Evolutionary conservation across 2,113 vertebrate genomes (phyloP).

Genomic region (Excalfactoria chinensis): DNA sequence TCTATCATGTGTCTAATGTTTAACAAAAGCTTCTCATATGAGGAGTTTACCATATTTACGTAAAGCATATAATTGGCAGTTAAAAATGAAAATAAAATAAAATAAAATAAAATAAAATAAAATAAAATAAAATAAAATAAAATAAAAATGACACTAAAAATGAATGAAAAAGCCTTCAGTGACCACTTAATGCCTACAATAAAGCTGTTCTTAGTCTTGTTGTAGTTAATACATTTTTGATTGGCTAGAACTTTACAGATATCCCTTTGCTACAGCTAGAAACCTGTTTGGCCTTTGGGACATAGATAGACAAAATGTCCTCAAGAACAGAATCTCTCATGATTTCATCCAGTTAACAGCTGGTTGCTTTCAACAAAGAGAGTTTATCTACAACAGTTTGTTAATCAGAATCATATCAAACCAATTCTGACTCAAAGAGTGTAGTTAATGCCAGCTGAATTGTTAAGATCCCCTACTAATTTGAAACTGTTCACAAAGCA

Average conservation of each 20-base stretch:
- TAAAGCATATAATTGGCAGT: not conserved
- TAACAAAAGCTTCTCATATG: slow-evolving; percentile 14
- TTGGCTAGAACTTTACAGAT: not conserved
- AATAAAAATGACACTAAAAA: not conserved
- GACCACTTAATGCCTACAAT: not conserved
- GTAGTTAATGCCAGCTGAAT: not conserved
- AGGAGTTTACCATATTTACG: not conserved
- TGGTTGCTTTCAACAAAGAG: not conserved
- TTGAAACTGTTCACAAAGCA: not conserved
- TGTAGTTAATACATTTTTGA: not conserved
- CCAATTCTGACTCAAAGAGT: not conserved
- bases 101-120: too few species aligned
- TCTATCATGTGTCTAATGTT: not conserved
- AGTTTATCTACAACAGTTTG: not conserved
- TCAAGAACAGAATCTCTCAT: not conserved
- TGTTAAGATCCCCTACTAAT: not conserved
- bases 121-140: too few species aligned
- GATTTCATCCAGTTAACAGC: not conserved
- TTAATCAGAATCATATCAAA: not conserved
- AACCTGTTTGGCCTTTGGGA: not conserved
- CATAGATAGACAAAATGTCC: not conserved
- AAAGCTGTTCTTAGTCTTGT: not conserved
- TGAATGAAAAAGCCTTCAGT: not conserved
- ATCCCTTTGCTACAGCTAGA: not conserved
- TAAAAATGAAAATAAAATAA: too few species aligned